Base-by-base conservation (phyloP, 2,888 invertebrate species). In the Drosophila ustulata region DNA sequence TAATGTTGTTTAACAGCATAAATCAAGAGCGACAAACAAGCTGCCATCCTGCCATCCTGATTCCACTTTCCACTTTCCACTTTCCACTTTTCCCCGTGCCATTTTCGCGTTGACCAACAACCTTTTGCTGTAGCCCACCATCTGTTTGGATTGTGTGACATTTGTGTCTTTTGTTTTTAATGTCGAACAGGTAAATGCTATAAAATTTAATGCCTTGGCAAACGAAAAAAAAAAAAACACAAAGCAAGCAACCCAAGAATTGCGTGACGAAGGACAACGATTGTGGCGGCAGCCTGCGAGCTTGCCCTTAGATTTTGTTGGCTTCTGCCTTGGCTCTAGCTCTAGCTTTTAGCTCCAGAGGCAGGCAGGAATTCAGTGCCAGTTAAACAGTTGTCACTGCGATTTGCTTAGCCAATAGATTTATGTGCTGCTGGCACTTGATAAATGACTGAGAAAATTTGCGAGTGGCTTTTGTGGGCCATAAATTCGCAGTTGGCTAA, bases 121-220 rank as follows among this genome's bases (percentile, higher is more conserved):
- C 57, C 69, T 57, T 59, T 46, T 59, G 37, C 65, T 57, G 32
- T n/a, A n/a, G 11, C n/a, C 34, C 18, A 57, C 56, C 66, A 71
- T 66, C 71, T 55, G 67, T 47, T 64, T 47, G 34, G 47, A 11
- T 32, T 13, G 41, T 46, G 70, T 66, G 70, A 74, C 79, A 84
- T 78, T 80, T 78, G 75, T 66, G 81, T 75, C 88, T 72, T 82
- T 88, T 88, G 82, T 82, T 82, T 85, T 82, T 67, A 85, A 74
- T 64, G 83, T 70, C 82, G 55, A 64, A 74, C 78, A 75, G 82
- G 68, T 75, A 66, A 82, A 73, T 66, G 84, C 88, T 78, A 87
- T 82, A 80, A 87, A 87, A 78, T 87, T 75, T 82, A 88, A 86
- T 83, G 80, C 67, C 68, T 43, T 71, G 65, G 47, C 65, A 28